Percentiles rank a stretch among this genome's conserved stretches.
These are phyloP conservation scores for Stylophora pistillata DNA, from an alignment of 64 coral and sea anemone species.

Conservation along the genomic window DNA sequence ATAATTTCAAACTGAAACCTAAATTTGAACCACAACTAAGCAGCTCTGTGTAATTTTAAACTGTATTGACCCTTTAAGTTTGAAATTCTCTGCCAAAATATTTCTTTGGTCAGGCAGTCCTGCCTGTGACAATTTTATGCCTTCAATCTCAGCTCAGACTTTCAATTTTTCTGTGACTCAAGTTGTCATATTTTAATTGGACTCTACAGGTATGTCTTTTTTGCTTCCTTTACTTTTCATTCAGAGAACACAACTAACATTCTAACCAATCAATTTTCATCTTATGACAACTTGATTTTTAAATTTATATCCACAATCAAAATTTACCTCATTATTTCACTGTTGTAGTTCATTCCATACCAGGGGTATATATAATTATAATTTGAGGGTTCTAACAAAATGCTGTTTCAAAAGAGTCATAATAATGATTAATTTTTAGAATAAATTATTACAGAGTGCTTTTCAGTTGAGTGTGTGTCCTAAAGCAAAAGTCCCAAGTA, in stretches of 20 bases:
- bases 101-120: slow-evolving; percentile 1
- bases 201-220: slow-evolving; percentile 35
- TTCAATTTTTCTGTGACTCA: slow-evolving; percentile 1
- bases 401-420: too few species aligned
- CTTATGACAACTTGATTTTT: background rate
- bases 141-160: background rate
- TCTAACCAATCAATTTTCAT: background rate
- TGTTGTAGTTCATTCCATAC: too few species aligned
- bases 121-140: background rate
- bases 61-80: too few species aligned
- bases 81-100: background rate
- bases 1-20: background rate
- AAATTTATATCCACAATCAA: background rate
- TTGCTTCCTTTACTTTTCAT: background rate
- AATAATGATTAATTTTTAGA: too few species aligned
- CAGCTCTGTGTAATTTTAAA: too few species aligned
- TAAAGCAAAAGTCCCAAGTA: too few species aligned
- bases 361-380: too few species aligned
- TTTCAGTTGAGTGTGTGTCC: too few species aligned
- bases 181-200: slow-evolving; percentile 38
- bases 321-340: too few species aligned
- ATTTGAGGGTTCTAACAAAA: too few species aligned
- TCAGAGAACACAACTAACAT: background rate
- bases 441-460: too few species aligned
- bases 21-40: too few species aligned